A percentile compares a stretch with the other conserved stretches of the same genome.
phyloP scores from a whole-genome alignment of 2,797 vertebrate species.

The Tapirus indicus region DNA sequence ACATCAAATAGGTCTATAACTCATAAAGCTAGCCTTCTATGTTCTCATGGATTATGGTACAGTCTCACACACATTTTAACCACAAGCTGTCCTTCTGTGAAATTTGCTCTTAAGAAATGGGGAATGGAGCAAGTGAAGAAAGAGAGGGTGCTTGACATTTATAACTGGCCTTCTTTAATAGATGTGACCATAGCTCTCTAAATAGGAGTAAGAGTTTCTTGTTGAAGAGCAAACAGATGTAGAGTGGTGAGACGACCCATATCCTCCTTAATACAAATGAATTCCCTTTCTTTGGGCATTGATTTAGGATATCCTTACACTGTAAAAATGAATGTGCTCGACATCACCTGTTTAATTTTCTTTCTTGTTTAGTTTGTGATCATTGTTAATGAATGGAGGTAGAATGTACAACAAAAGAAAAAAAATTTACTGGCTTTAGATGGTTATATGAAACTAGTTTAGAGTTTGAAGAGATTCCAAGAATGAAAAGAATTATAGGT shows the following conservation, averaged over 20 bases:
- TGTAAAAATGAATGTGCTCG: constrained; percentile 28
- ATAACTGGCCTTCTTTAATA: constrained; percentile 22
- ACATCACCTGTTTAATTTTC: constrained; percentile 47
- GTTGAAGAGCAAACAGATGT: constrained; percentile 49
- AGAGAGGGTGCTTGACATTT: background rate
- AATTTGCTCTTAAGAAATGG: constrained; percentile 43
- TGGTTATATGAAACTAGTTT: constrained; percentile 60
- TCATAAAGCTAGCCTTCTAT: constrained; percentile 49
- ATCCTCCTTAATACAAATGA: background rate
- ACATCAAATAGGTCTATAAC: constrained; percentile 29
- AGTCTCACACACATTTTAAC: constrained; percentile 60
- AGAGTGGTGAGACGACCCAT: background rate
- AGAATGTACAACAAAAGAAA: constrained; percentile 47
- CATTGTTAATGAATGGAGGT: constrained; percentile 66
- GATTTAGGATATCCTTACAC: background rate
- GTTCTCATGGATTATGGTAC: constrained; percentile 23
- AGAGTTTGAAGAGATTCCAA: constrained; percentile 70
- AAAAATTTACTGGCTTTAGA: constrained; percentile 39
- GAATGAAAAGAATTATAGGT: constrained; percentile 77
- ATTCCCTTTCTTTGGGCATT: background rate
- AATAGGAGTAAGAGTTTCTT: background rate
- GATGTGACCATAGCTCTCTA: background rate
- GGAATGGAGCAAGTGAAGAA: constrained; percentile 19
- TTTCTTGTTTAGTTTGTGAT: constrained; percentile 65
- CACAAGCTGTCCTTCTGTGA: constrained; percentile 45